Evolutionary conservation across 1,140 invertebrate species (phyloP).

Genomic region (Homalodisca vitripennis): DNA sequence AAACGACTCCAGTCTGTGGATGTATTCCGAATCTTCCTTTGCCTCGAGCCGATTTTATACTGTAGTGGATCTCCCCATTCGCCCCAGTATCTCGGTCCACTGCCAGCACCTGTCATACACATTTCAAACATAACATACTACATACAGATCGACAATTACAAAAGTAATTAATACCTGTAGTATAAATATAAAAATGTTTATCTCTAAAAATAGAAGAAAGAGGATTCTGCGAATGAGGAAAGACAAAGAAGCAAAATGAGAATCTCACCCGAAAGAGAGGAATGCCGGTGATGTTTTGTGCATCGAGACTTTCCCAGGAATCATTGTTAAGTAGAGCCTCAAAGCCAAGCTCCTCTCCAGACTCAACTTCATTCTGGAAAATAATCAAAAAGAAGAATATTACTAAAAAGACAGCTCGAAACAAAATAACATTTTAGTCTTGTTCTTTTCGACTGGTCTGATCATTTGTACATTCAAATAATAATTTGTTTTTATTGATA

Average conservation of each 20-base stretch:
- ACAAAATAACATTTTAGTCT: background rate
- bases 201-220: conserved; percentile 17
- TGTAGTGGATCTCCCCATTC: conserved; percentile 79
- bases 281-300: conserved; percentile 39
- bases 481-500: no score
- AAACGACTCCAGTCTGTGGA: conserved; percentile 75
- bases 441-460: no score
- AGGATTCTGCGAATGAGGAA: no score
- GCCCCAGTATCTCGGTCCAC: conserved; percentile 78
- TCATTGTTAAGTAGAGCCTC: conserved; percentile 61
- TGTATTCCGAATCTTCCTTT: conserved; percentile 77
- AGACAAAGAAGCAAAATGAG: no score
- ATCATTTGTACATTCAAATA: no score
- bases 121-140: no score
- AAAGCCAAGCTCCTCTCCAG: conserved; percentile 44
- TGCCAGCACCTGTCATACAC: conserved; percentile 78
- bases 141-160: background rate
- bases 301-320: conserved; percentile 54
- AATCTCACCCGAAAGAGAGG: conserved; percentile 39
- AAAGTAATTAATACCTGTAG: background rate
- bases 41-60: conserved; percentile 71
- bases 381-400: background rate
- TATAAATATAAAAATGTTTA: background rate
- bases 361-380: conserved; percentile 27
- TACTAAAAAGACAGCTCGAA: background rate